Evolutionary conservation across 1,140 invertebrate species (phyloP), one percentile per base, ranked within the genome.

Genomic region (Drosophila virilis): DNA sequence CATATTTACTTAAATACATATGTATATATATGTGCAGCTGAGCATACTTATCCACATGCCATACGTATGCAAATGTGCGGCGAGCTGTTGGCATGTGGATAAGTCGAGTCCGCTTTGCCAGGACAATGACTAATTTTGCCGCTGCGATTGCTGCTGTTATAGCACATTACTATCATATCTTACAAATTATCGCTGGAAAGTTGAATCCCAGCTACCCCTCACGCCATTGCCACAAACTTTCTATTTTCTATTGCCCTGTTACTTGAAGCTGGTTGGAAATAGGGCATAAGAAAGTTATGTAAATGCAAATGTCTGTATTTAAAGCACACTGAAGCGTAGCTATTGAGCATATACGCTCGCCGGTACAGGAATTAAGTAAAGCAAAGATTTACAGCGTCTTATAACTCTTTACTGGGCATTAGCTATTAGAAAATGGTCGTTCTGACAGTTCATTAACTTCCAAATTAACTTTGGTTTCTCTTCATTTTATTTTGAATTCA

Each of bases 131-230:
- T 86, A 86, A 86, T 86, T 86, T 79, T 12, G 37, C 15, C 15
- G 2, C 51, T 37, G 45, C 46, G 37, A 22, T 52, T 48, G 22
- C 37, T 38, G 67, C 42, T 66, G 58, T 66, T 68, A 78, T 57
- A 60, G 71, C 59, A 66, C 79, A 83, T 86, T 88, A 88, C 79
- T 83, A 83, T 86, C 83, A 86, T 86, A 88, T 88, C 82, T 83
- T 54, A 83, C 83, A 88, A 88, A 86, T 86, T 86, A 83, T 77
- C 75, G 72, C 76, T 59, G 62, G 17, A 59, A 74, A 74, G 48
- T 74, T 68, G 8, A 43, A 38, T 28, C 52, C 4, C 10, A 32
- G 10, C 22, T 8, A 43, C 7, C 17, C 9, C 6, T 12, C 1
- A 15, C 15, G n/a, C 28, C 40, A 13, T 40, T 40, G 15, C 38